Evolutionary conservation across 2,113 vertebrate genomes (phyloP).

Genomic region (Microcebus lehilahytsara): DNA sequence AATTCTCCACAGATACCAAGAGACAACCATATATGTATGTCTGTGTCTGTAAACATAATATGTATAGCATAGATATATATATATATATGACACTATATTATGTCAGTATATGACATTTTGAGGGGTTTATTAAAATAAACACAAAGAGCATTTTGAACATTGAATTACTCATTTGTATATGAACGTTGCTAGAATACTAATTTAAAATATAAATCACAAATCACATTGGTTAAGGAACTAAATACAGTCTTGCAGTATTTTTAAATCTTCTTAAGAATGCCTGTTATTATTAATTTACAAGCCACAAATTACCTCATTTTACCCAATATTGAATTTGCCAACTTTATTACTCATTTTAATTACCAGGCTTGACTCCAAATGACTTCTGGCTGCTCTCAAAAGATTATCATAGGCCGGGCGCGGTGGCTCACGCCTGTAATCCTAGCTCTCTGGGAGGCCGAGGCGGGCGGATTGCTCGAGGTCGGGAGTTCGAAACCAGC

Average conservation of each 20-base stretch:
- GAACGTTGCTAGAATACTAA: not conserved
- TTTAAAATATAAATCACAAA: not conserved
- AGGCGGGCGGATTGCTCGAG: too few species aligned
- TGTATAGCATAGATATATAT: not conserved
- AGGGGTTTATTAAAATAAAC: conserved; percentile 17
- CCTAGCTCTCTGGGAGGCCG: too few species aligned
- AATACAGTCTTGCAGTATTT: not conserved
- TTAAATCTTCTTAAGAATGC: conserved; percentile 19
- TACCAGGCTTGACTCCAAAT: not conserved
- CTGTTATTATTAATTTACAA: not conserved
- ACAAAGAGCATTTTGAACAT: not conserved
- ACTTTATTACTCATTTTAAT: not conserved
- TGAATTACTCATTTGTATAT: not conserved
- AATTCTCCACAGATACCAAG: not conserved
- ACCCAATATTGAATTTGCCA: not conserved
- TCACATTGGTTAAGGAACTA: not conserved
- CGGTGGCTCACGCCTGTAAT: too few species aligned
- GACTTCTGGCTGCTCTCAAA: not conserved
- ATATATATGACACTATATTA: not conserved
- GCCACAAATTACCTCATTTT: not conserved
- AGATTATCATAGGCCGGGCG: too few species aligned
- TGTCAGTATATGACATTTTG: not conserved
- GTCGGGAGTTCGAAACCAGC: too few species aligned
- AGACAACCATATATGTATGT: not conserved
- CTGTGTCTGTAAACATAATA: not conserved